Percentiles rank a stretch among this genome's conserved stretches.
These are phyloP conservation scores for Encarsia formosa DNA, from an alignment of 2,888 invertebrate genomes.

Conservation along the genomic window DNA sequence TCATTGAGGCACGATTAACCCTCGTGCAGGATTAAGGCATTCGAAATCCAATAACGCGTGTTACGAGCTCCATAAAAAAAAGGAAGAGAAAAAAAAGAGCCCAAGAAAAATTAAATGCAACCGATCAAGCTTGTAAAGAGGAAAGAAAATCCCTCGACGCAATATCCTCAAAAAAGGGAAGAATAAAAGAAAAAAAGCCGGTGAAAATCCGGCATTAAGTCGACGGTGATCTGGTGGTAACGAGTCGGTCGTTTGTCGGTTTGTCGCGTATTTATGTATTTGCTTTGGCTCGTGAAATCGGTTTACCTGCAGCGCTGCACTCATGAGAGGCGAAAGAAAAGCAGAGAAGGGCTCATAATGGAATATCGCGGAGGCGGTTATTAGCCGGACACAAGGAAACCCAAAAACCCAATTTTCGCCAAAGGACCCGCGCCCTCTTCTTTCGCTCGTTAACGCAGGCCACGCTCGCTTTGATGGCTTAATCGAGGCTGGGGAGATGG, in stretches of 20 bases:
- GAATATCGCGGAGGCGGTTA: slow-evolving; percentile 29
- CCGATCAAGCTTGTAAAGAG: neutral
- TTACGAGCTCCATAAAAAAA: no score
- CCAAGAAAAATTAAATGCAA: slow-evolving; percentile 10
- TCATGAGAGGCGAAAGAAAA: neutral
- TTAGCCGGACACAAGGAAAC: slow-evolving; percentile 29
- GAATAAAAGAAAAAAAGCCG: slow-evolving; percentile 1
- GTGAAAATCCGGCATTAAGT: slow-evolving; percentile 7
- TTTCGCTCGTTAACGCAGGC: slow-evolving; percentile 18
- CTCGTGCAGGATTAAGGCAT: no score
- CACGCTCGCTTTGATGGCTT: slow-evolving; percentile 25
- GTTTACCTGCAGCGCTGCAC: slow-evolving; percentile 32
- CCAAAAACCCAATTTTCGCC: slow-evolving; percentile 22
- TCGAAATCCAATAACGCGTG: no score
- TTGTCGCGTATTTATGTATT: slow-evolving; percentile 29
- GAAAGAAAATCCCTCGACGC: slow-evolving; percentile 1
- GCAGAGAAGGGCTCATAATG: slow-evolving; percentile 26
- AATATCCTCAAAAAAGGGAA: no score
- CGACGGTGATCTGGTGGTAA: slow-evolving; percentile 23
- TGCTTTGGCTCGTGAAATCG: slow-evolving; percentile 30
- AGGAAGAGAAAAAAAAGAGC: no score
- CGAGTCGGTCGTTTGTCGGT: slow-evolving; percentile 29
- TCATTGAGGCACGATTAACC: no score
- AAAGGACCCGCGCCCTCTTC: slow-evolving; percentile 17
- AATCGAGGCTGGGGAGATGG: slow-evolving; percentile 17